Base-by-base conservation (phyloP, 2,113 vertebrate genomes). In the Cinclus mexicanus region DNA sequence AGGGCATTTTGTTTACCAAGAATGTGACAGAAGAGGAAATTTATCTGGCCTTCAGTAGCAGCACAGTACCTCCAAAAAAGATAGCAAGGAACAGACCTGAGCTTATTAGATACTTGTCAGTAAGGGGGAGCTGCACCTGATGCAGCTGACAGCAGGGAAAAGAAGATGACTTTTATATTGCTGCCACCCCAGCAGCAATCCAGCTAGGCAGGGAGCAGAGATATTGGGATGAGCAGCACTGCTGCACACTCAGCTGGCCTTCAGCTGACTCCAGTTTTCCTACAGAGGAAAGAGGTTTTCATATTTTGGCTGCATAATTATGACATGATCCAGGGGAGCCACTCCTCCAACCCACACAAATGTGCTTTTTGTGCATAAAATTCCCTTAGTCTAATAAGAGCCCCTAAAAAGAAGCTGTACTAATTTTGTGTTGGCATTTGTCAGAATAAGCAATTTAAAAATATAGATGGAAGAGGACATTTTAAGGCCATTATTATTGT, bases 141-240 rank as follows among this genome's bases (percentile, higher is more conserved):
- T 71, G 35, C 80, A 75, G 79, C 14, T 94, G 90, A 87, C 87
- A 89, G 75, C 68, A 91, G 33, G 41, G 70, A 37, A 55, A 93
- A 96, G 8, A 91, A 52, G 71, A 96, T 95, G 21, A 28, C 37
- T 96, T 94, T 93, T 96, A 97, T 96, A 95, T 85, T 65, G 63
- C 76, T 95, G 44, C 33, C 39, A 53, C 77, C 81, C 60, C n/a
- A 80, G 67, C 63, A 95, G 90, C 39, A 79, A 87, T 87, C 81
- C 70, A 68, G 46, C 74, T 52, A 84, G 68, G 70, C 63, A 59
- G 67, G 60, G 49, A 95, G 70, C 49, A 92, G 83, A 83, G 77
- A 56, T 24, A 72, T 19, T 41, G 60, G 41, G 28, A 60, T 9
- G 14, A 93, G 41, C 69, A 83, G 60, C 77, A 29, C 25, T 0